These are phyloP conservation scores for Drosophila grimshawi DNA, from an alignment of 1,140 invertebrate genomes.

Conservation along the genomic window DNA sequence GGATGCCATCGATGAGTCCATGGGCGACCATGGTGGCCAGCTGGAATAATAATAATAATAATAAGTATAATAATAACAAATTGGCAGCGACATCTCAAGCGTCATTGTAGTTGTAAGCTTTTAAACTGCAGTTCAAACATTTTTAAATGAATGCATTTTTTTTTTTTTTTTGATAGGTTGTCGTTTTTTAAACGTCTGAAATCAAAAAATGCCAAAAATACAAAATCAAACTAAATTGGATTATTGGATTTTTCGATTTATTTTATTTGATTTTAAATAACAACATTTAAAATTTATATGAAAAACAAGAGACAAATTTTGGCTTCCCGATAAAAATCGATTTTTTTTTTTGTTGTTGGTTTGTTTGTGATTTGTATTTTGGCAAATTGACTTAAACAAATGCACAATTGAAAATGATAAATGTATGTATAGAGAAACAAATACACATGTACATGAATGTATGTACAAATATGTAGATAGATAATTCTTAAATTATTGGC, in stretches of 20 bases:
- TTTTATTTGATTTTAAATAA: too few relatives aligned
- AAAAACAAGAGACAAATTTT: background rate
- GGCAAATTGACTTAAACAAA: constrained; percentile 6
- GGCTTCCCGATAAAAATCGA: background rate
- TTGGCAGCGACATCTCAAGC: background rate
- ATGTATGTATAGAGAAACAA: background rate
- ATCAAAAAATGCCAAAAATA: constrained; percentile 12
- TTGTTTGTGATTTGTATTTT: too few relatives aligned
- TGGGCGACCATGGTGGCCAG: constrained; percentile 31
- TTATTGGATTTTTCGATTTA: too few relatives aligned
- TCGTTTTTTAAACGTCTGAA: background rate
- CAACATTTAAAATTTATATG: too few relatives aligned
- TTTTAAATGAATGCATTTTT: too few relatives aligned
- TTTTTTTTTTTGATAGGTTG: background rate
- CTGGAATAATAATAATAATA: constrained; percentile 17
- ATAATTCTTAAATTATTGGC: constrained; percentile 15
- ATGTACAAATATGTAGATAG: constrained; percentile 16
- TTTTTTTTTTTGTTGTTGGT: background rate
- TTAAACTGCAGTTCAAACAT: background rate
- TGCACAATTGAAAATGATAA: constrained; percentile 1
- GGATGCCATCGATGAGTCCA: constrained; percentile 81
- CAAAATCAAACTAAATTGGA: background rate
- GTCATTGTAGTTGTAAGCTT: constrained; percentile 8
- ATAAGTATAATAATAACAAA: background rate
- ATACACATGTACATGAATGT: background rate